A percentile compares a stretch with the other conserved stretches of the same genome.
Conservation (phyloP, 2,113 vertebrate species). For the Laticauda laticaudata region DNA sequence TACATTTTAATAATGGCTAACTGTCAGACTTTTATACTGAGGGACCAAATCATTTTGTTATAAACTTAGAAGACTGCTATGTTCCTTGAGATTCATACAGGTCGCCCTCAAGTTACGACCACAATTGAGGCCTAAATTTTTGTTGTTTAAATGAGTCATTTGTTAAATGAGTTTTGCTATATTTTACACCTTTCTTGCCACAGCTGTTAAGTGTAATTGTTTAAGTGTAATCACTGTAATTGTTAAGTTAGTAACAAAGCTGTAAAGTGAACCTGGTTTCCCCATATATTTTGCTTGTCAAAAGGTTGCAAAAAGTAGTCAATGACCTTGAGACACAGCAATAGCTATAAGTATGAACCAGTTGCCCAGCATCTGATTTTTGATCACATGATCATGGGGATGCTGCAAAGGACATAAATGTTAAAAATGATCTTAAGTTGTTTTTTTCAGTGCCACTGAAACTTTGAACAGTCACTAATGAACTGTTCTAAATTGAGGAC, state of each 20-base stretch:
- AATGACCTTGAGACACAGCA: too few species aligned
- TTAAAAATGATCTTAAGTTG: not conserved
- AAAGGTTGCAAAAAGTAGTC: too few species aligned
- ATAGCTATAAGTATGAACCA: too few species aligned
- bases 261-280: too few species aligned
- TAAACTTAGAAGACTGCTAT: not conserved
- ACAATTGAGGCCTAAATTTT: not conserved
- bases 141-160: not conserved
- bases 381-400: not conserved
- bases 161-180: not conserved
- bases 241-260: too few species aligned
- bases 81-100: not conserved
- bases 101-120: not conserved
- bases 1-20: not conserved
- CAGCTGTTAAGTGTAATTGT: not conserved
- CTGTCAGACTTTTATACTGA: not conserved
- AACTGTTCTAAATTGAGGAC: too few species aligned
- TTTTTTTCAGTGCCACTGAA: not conserved
- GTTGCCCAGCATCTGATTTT: too few species aligned
- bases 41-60: not conserved
- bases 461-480: too few species aligned
- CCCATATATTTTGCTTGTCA: too few species aligned
- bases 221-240: not conserved
- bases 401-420: not conserved
- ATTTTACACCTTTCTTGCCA: not conserved